Base-by-base conservation (phyloP, 2,113 vertebrate species). In the Eolophus roseicapilla region DNA sequence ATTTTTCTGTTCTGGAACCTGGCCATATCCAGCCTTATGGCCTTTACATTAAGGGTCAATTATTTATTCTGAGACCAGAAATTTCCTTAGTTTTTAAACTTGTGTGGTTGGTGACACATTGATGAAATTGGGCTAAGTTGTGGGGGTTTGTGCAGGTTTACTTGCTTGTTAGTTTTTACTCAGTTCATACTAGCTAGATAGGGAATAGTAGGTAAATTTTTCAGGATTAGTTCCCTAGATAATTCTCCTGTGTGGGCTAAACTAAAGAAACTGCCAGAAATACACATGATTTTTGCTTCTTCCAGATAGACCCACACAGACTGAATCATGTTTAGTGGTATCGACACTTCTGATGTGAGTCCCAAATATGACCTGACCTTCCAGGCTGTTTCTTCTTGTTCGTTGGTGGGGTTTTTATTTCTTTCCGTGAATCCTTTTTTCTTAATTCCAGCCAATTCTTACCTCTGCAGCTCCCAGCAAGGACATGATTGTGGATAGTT, bases 331-430 rank as follows among this genome's bases (percentile, higher is more conserved):
- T 77, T 84, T 7, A 19, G 0, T 70, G n/a, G 11, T 59, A 50
- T 63, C 2, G 12, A 31, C 4, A 3, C 17, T 74, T 70, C 59
- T 83, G n/a, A 77, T 59, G 29, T 1, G 6, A 59, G 37, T 59
- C 43, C 17, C 24, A 59, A 46, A 46, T 37, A 18, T 11, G 43
- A 43, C 41, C 41, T 79, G 47, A 73, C 88, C 29, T 46, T 73
- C 57, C 41, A 0, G 59, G 13, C 17, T 46, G 62, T 21, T 76
- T 71, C 8, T 82, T 68, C 6, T 44, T 74, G 16, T 50, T 86
- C 0, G 0, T 20, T 69, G 23, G 11, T 55, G 18, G 2, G 4
- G 0, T 0, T 17, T 35, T 44, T 17, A 41, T 69, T 39, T 3
- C 11, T 78, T 12, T 76, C 23, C 2, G 0, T 27, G 55, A 82